These are phyloP conservation scores for Nannoperca obscura DNA, from an alignment of 2,797 vertebrate species.

Conservation along the genomic window DNA sequence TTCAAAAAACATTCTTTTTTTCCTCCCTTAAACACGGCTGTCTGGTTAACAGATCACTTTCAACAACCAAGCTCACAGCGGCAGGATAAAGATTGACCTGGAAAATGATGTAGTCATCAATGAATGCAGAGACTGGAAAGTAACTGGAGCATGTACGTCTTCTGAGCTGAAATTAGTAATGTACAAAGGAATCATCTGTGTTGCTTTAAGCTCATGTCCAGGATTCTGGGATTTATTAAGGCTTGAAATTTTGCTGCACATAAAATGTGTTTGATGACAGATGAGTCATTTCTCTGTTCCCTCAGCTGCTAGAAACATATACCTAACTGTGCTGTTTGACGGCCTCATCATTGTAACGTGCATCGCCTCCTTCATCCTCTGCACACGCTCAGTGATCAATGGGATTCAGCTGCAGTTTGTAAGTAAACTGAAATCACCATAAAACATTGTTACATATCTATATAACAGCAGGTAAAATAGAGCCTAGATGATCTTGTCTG, in stretches of 20 bases:
- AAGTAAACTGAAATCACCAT: slow-evolving; percentile 52
- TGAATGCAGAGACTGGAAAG: slow-evolving; percentile 86
- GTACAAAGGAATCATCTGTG: neutral
- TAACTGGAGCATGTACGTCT: slow-evolving; percentile 90
- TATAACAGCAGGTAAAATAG: too few relatives aligned
- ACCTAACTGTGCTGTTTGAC: slow-evolving; percentile 93
- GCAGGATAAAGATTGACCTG: slow-evolving; percentile 92
- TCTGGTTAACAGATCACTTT: slow-evolving; percentile 88
- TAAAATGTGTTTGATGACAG: neutral
- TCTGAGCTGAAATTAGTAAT: slow-evolving; percentile 19
- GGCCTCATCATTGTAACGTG: slow-evolving; percentile 91
- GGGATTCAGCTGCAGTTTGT: slow-evolving; percentile 92
- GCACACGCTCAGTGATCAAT: slow-evolving; percentile 89
- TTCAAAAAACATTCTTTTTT: neutral
- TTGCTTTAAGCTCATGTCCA: neutral
- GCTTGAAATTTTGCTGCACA: neutral
- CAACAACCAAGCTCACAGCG: slow-evolving; percentile 93
- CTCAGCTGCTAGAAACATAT: slow-evolving; percentile 88
- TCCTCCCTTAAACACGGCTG: neutral
- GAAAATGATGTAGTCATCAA: slow-evolving; percentile 89
- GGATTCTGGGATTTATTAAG: neutral
- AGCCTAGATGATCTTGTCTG: neutral
- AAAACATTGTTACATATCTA: neutral
- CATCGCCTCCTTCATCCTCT: slow-evolving; percentile 89
- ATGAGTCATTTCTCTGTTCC: slow-evolving; percentile 20